Evolutionary conservation across 2,797 vertebrate genomes (phyloP).

Genomic region (Molossus alvarezi): DNA sequence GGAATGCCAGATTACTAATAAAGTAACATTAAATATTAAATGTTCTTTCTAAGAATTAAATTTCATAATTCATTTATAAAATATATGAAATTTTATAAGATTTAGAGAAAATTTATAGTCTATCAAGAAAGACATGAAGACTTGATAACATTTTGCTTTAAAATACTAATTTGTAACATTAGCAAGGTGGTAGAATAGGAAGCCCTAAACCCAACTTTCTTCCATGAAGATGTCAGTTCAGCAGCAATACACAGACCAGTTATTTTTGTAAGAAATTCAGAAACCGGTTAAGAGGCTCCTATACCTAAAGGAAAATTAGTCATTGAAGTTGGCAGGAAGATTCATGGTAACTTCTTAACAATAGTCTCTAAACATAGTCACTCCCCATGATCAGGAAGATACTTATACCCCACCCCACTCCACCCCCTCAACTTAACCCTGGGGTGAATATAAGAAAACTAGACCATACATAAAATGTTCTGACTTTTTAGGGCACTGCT

Average conservation of each 20-base stretch:
- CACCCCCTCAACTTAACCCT: not conserved
- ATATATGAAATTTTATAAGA: not conserved
- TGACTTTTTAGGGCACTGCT: rapidly evolving
- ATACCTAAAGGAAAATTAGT: not conserved
- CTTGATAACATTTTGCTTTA: not conserved
- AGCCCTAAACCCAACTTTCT: not conserved
- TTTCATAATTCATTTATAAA: not conserved
- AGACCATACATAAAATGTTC: not conserved
- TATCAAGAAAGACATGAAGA: not conserved
- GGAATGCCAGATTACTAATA: not conserved
- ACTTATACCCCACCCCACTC: no score
- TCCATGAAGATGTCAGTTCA: not conserved
- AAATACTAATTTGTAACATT: not conserved
- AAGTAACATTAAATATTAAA: not conserved
- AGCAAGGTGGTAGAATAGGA: not conserved
- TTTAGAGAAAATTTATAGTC: not conserved
- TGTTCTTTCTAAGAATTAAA: not conserved
- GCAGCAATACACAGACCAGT: not conserved
- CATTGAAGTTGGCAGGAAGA: not conserved
- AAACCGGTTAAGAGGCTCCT: not conserved
- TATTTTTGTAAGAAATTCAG: not conserved
- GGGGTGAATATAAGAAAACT: not conserved
- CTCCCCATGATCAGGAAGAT: not conserved
- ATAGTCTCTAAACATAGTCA: not conserved
- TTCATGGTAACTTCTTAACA: not conserved